Evolutionary conservation across 2,888 invertebrate genomes (phyloP).

Genomic region (Drosophila recens): DNA sequence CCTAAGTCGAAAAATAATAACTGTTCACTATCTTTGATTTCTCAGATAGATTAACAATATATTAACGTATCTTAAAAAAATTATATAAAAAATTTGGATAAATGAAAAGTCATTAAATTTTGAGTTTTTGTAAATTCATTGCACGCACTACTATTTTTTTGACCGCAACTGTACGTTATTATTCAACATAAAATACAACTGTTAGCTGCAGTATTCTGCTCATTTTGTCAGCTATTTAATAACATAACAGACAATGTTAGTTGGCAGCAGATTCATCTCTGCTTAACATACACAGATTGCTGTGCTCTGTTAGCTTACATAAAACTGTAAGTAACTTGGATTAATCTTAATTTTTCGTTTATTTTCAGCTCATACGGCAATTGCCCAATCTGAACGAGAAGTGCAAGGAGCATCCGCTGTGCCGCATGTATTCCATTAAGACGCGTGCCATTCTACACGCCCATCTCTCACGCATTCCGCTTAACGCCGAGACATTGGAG

Average conservation of each 20-base stretch:
- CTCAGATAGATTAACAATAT: too few relatives aligned
- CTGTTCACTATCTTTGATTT: too few relatives aligned
- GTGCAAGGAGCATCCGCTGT: constrained; percentile 97
- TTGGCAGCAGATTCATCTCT: background rate
- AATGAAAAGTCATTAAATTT: too few relatives aligned
- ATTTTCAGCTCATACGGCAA: constrained; percentile 92
- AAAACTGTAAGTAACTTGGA: background rate
- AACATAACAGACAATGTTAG: background rate
- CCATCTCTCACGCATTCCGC: constrained; percentile 93
- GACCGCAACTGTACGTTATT: too few relatives aligned
- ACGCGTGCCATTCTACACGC: constrained; percentile 98
- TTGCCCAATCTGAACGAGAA: constrained; percentile 97
- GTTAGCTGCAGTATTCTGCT: background rate
- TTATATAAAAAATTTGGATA: too few relatives aligned
- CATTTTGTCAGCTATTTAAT: background rate
- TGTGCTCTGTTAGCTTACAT: background rate
- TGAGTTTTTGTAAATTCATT: too few relatives aligned
- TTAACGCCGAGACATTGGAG: constrained; percentile 92
- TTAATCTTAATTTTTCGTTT: background rate
- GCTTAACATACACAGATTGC: background rate
- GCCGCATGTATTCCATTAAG: constrained; percentile 95
- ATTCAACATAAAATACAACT: background rate
- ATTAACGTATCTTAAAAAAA: too few relatives aligned
- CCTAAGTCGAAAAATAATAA: too few relatives aligned
- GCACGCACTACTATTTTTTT: too few relatives aligned